These are phyloP conservation scores for Capricornis sumatraensis DNA, from an alignment of 2,113 vertebrate species.

Conservation along the genomic window DNA sequence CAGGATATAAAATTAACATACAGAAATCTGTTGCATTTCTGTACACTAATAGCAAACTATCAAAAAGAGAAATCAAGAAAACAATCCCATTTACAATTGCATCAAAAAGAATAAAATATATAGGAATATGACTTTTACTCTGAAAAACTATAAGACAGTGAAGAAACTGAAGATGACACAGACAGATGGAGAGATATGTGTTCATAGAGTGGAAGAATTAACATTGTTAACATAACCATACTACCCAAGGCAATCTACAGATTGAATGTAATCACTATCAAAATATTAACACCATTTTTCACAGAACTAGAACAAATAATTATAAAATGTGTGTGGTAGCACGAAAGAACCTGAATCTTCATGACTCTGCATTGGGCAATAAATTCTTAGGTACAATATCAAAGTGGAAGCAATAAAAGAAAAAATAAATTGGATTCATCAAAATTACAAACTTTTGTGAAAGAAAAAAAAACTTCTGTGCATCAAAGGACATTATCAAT, in stretches of 20 bases:
- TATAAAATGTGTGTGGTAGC: not conserved
- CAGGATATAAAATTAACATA: not conserved
- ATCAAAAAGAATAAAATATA: not conserved
- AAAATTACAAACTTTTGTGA: not conserved
- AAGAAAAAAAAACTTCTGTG: not conserved
- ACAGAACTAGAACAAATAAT: not conserved
- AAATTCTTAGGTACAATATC: not conserved
- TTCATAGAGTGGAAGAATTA: not conserved
- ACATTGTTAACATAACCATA: not conserved
- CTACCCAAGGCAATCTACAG: not conserved
- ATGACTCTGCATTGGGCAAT: not conserved
- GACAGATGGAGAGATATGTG: not conserved
- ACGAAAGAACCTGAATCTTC: not conserved
- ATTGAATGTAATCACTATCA: not conserved
- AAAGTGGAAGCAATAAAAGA: not conserved
- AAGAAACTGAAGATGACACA: not conserved
- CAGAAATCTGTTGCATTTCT: not conserved
- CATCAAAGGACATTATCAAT: not conserved
- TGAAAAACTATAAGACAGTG: not conserved
- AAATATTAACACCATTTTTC: not conserved
- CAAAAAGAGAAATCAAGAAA: not conserved
- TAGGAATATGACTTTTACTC: not conserved
- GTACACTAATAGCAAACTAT: not conserved
- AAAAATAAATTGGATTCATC: not conserved
- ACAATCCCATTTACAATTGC: not conserved